Evolutionary conservation across 2,888 invertebrate species (phyloP).

Genomic region (Xylocampa areola): DNA sequence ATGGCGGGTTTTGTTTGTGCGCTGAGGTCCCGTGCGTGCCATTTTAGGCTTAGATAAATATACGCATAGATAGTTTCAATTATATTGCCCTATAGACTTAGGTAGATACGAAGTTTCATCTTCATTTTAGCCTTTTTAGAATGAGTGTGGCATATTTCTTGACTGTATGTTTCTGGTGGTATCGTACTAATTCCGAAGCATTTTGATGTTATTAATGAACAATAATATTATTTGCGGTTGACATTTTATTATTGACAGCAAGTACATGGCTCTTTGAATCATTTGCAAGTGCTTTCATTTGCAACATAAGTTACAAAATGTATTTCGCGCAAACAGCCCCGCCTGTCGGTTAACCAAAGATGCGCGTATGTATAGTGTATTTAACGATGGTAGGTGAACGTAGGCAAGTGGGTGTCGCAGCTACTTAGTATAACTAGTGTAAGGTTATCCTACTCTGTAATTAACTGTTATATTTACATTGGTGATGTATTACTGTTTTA

Average conservation of each 20-base stretch:
- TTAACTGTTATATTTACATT: conserved; percentile 47
- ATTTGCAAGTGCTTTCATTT: conserved; percentile 40
- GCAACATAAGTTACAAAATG: conserved; percentile 14
- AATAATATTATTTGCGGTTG: conserved; percentile 31
- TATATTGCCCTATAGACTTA: conserved; percentile 62
- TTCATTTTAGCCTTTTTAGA: conserved; percentile 34
- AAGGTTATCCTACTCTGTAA: conserved; percentile 56
- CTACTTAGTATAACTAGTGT: conserved; percentile 64
- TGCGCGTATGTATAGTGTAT: conserved; percentile 67
- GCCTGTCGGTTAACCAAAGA: conserved; percentile 75
- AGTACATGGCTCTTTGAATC: conserved; percentile 27
- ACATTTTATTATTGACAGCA: conserved; percentile 8
- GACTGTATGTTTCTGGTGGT: conserved; percentile 9
- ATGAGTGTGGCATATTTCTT: conserved; percentile 37
- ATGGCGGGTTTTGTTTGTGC: conserved; percentile 74
- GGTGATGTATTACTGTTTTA: conserved; percentile 22
- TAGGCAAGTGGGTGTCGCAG: conserved; percentile 69
- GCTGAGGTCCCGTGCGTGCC: conserved; percentile 74
- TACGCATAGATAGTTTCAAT: conserved; percentile 79
- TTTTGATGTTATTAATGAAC: conserved; percentile 25
- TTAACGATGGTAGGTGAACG: conserved; percentile 61
- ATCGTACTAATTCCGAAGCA: conserved; percentile 3
- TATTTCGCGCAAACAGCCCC: conserved; percentile 71
- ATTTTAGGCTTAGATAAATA: conserved; percentile 82
- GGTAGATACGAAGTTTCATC: conserved; percentile 28